Evolutionary conservation across 1,140 invertebrate genomes (phyloP), one percentile per base, ranked within the genome.

Genomic region (Lasaia peninsularis): DNA sequence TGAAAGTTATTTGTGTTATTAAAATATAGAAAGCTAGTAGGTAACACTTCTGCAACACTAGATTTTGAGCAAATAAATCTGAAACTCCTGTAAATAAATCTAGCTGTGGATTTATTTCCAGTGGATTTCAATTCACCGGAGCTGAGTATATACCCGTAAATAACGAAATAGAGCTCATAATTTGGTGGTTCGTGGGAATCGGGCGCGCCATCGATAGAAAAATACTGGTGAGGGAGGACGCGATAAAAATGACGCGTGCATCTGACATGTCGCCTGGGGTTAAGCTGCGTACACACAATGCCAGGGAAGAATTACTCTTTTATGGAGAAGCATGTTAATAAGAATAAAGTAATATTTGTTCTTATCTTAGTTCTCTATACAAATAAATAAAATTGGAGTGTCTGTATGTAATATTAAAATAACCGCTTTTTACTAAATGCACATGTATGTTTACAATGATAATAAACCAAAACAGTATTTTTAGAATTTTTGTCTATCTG

Each of bases 241-340:
- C 69, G 76, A 79, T 76, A 80, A 78, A 80, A 75, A 20, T 75
- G 72, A 72, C 76, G 80, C 73, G 78, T 83, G 78, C 62, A 58
- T 55, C 35, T 78, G 78, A 76, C 73, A 66, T 24, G 12, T 14
- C 24, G 16, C 50, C 31, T 20, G 35, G 34, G 64, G 62, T 76
- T 70, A 62, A 64, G 16, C 34, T 52, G 24, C n/a, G 50, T 35
- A 60, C 53, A 56, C 62, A 60, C 53, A n/a, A n/a, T n/a, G n/a
- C n/a, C n/a, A n/a, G n/a, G n/a, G n/a, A n/a, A n/a, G n/a, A n/a
- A n/a, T n/a, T n/a, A n/a, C n/a, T n/a, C n/a, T n/a, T n/a, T n/a
- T n/a, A n/a, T n/a, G n/a, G n/a, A n/a, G n/a, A n/a, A n/a, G n/a
- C n/a, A n/a, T n/a, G n/a, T n/a, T n/a, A n/a, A n/a, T n/a, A n/a